phyloP scores from a whole-genome alignment of 2,113 vertebrate species.

The Polypterus senegalus region DNA sequence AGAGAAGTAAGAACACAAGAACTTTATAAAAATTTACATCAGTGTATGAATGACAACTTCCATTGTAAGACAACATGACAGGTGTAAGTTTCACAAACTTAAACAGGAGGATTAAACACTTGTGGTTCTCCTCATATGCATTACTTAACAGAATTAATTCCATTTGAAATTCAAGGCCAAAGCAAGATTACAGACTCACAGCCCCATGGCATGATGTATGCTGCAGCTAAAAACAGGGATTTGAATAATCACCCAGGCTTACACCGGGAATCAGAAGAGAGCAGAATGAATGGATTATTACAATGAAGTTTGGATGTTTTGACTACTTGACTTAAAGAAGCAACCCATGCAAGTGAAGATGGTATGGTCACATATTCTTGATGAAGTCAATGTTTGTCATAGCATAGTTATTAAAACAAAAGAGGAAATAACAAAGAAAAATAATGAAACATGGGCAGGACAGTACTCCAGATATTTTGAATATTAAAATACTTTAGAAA shows the following conservation, averaged over 20 bases:
- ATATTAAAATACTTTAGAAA: constrained; percentile 27
- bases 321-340: constrained; percentile 85
- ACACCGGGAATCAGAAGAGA: constrained; percentile 88
- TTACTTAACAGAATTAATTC: constrained; percentile 98
- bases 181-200: constrained; percentile 93
- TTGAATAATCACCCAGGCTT: constrained; percentile 99
- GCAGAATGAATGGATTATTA: constrained; percentile 98
- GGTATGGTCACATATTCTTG: constrained; percentile 45
- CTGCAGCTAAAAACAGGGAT: constrained; percentile 97
- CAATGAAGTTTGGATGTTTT: constrained; percentile 82
- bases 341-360: constrained; percentile 45
- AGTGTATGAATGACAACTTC: constrained; percentile 51
- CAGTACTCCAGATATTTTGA: constrained; percentile 33
- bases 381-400: constrained; percentile 42
- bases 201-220: constrained; percentile 94
- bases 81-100: constrained; percentile 95
- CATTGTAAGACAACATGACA: constrained; percentile 73
- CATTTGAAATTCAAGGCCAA: constrained; percentile 98
- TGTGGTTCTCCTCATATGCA: constrained; percentile 92
- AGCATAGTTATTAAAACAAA: constrained; percentile 34
- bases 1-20: too few relatives aligned
- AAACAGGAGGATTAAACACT: constrained; percentile 94
- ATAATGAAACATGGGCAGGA: constrained; percentile 44
- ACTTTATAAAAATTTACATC: constrained; percentile 35
- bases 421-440: constrained; percentile 37